phyloP scores from a whole-genome alignment of 64 coral and sea anemone genomes.

The Trachythela sp. region DNA sequence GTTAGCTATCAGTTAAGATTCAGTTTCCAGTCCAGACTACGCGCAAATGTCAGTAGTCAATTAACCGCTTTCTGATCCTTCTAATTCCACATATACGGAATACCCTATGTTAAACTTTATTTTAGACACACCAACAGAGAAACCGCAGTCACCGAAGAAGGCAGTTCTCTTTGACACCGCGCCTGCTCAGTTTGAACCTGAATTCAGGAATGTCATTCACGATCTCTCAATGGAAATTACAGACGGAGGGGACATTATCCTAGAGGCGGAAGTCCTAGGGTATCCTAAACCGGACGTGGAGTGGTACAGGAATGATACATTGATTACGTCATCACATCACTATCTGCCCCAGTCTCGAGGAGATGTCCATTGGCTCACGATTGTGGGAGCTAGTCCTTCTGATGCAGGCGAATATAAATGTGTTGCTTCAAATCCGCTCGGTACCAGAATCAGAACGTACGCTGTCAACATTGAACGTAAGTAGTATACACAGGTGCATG shows the following conservation, averaged over 20 bases:
- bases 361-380: not conserved
- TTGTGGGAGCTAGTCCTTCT: not conserved
- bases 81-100: no score
- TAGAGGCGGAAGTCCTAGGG: constrained; percentile 50
- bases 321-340: constrained; percentile 20
- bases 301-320: constrained; percentile 66
- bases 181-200: constrained; percentile 41
- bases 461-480: constrained; percentile 18
- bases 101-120: not conserved
- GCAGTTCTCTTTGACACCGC: not conserved
- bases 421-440: not conserved
- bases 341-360: not conserved
- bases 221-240: constrained; percentile 40
- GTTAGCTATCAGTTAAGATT: no score
- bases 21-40: no score
- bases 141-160: not conserved
- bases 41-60: no score
- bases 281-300: constrained; percentile 51
- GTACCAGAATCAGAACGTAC: not conserved
- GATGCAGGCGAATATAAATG: constrained; percentile 14
- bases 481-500: no score
- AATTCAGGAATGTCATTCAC: constrained; percentile 45
- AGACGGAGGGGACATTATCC: constrained; percentile 54
- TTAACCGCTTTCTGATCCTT: no score
- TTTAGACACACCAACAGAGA: not conserved